Evolutionary conservation across 2,797 vertebrate species (phyloP), one percentile per base, ranked within the genome.

Genomic region (Ciconia nigra): DNA sequence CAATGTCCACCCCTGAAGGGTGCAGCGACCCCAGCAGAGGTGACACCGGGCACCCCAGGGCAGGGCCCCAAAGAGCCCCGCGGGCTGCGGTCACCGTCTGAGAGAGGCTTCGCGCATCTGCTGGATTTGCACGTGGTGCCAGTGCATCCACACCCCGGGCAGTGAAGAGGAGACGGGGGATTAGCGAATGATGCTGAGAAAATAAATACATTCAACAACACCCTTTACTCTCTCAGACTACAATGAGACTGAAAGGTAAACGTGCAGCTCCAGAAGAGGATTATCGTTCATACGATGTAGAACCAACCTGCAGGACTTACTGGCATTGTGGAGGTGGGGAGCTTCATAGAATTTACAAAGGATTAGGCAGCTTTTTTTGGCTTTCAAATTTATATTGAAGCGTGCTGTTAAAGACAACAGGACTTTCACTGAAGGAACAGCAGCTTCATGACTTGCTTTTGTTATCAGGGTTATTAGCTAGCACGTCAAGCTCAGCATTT

Each of bases 61-160:
- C n/a, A 65, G 57, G 22, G 21, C 26, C 52, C 6, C 37, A 39
- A 7, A 51, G 47, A 82, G 35, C n/a, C 28, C 62, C 4, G 24
- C 1, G 2, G n/a, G 31, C 28, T 70, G n/a, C 4, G 5, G 62
- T 15, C 62, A 31, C 37, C 3, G 1, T 18, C 52, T 12, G 33
- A 35, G 47, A 19, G 52, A 33, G 28, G 69, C 44, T 63, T 35
- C 9, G 13, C 42, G 11, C 10, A 1, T 37, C 33, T 24, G 1
- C 17, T n/a, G 52, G 46, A 14, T n/a, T 42, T 15, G 17, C 22
- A 39, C 16, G 1, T 35, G 20, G 26, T 33, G 33, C 19, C 63
- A 16, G 19, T 7, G 46, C 74, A 33, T 10, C 65, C 79, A 5
- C 58, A 31, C 0, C 1, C 7, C 2, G 3, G 33, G 59, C 19